Evolutionary conservation across 2,113 vertebrate species (phyloP).

Genomic region (Chloropsis hardwickii): DNA sequence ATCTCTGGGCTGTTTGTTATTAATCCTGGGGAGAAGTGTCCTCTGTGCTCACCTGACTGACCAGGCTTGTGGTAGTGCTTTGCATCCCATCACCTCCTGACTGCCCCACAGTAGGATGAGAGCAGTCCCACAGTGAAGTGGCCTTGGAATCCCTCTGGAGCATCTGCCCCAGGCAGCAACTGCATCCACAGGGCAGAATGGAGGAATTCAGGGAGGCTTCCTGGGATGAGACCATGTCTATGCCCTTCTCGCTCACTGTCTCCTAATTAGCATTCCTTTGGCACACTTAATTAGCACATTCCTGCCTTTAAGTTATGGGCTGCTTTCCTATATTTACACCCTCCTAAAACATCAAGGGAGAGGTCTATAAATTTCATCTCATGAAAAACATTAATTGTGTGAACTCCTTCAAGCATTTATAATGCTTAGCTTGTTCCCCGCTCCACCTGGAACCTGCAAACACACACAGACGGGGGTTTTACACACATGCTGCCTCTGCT

Average conservation of each 20-base stretch:
- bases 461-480: fast-evolving
- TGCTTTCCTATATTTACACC: constrained; percentile 19
- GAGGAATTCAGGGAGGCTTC: neutral
- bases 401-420: neutral
- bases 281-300: constrained; percentile 34
- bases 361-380: neutral
- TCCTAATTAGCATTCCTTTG: constrained; percentile 37
- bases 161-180: neutral
- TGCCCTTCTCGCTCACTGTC: fast-evolving
- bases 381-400: neutral
- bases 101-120: neutral
- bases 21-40: neutral
- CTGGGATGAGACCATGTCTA: neutral
- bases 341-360: constrained; percentile 34
- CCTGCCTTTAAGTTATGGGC: neutral
- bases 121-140: fast-evolving
- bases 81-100: neutral
- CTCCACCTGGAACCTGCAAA: fast-evolving
- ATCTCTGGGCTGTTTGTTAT: neutral
- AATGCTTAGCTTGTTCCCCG: neutral
- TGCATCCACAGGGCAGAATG: neutral
- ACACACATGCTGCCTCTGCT: fast-evolving
- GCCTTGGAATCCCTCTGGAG: neutral
- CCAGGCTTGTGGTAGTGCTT: fast-evolving
- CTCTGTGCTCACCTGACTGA: neutral